A percentile compares a stretch with the other conserved stretches of the same genome.
These are phyloP conservation scores for Diuraphis noxia DNA, from an alignment of 1,140 invertebrate genomes.

Conservation along the genomic window DNA sequence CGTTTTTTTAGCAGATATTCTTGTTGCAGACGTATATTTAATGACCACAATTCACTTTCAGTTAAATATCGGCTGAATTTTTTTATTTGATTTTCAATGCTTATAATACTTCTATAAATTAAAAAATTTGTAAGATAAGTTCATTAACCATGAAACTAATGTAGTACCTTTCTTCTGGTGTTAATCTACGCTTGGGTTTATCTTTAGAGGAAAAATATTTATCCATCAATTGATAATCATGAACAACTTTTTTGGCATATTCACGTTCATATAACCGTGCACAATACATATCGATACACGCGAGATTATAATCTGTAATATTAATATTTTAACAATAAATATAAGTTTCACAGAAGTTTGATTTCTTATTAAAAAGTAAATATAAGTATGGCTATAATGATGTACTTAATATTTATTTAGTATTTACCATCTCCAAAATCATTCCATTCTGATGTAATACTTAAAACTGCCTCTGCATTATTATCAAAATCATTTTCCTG, in stretches of 20 bases:
- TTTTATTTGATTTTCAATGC: conserved; percentile 39
- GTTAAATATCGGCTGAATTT: conserved; percentile 27
- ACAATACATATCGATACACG: conserved; percentile 41
- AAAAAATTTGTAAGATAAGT: background rate
- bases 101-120: background rate
- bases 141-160: background rate
- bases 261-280: background rate
- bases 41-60: conserved; percentile 32
- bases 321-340: background rate
- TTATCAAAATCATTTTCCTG: conserved; percentile 50
- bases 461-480: conserved; percentile 45
- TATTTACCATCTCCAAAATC: conserved; percentile 46
- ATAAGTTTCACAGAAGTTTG: background rate
- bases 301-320: conserved; percentile 48
- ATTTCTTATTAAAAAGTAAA: background rate
- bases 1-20: conserved; percentile 49
- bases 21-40: conserved; percentile 13
- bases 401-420: too few relatives aligned
- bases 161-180: conserved; percentile 36
- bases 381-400: background rate
- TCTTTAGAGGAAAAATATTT: conserved; percentile 37
- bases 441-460: conserved; percentile 40
- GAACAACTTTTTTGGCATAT: conserved; percentile 30
- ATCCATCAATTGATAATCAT: conserved; percentile 48
- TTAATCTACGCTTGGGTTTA: conserved; percentile 38